Base-by-base conservation (phyloP, 92 coral and sea anemone species). In the Phenganax subtilis region DNA sequence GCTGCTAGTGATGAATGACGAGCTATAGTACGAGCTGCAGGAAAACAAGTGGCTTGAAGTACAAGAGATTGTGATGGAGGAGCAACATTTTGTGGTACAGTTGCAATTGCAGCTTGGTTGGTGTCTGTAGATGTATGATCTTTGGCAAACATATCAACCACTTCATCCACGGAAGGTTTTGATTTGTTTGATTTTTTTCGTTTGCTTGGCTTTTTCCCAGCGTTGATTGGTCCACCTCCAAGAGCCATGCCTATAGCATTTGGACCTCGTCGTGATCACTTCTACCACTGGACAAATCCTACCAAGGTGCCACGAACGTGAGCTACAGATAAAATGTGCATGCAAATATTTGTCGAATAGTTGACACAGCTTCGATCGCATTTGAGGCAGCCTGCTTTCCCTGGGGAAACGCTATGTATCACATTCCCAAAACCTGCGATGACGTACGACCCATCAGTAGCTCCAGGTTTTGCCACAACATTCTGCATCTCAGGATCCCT, bases 321-420 rank as follows among this genome's bases (percentile, higher is more conserved):
- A 15, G 85, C 89, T 9, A 87, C 87, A 17, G 87, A 81, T n/a
- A 84, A 64, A 61, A 80, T 72, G 27, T 87, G 87, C 66, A 76
- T 76, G 54, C 89, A 53, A 6, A 77, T 77, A 53, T 84, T 83
- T 2, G 78, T 77, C 25, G 84, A 77, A 30, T n/a, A 16, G 73
- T 83, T 87, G 29, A 87, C 75, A 17, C 85, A 87, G 0, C 55
- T n/a, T 12, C 84, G 68, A 29, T 87, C 89, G 57, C 89, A 84
- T 12, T 17, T 28, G 25, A 84, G 54, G 25, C 84, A 71, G 44
- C 81, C 85, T 76, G 85, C 87, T 80, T 79, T 84, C 10, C 87
- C 87, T 2, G 84, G 81, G 6, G 72, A 76, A 16, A 87, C 89
- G 66, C 12, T 51, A 76, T 83, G 87, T 1, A 84, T 37, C 57